phyloP scores from a whole-genome alignment of 2,113 vertebrate species.

The Planiliza haematocheilus region DNA sequence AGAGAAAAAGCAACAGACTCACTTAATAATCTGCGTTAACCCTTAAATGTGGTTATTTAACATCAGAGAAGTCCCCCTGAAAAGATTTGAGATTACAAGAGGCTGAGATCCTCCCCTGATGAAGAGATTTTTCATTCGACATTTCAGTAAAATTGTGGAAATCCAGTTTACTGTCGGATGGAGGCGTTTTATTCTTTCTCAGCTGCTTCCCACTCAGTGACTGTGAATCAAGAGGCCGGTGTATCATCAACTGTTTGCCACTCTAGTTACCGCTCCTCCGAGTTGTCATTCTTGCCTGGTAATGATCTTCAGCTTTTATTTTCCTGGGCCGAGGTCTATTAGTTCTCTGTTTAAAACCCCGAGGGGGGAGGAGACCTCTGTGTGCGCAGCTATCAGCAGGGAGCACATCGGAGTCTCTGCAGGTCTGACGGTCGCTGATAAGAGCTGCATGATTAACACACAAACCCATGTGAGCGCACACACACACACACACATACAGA shows the following conservation, averaged over 20 bases:
- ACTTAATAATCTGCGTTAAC: neutral
- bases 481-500: conserved; percentile 22
- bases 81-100: conserved; percentile 4
- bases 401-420: conserved; percentile 78
- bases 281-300: conserved; percentile 57
- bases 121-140: conserved; percentile 21
- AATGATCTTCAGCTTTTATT: conserved; percentile 77
- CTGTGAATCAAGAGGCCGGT: conserved; percentile 52
- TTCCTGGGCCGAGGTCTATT: conserved; percentile 75
- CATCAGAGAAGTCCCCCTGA: neutral
- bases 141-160: conserved; percentile 12
- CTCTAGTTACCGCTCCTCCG: conserved; percentile 44
- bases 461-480: conserved; percentile 26
- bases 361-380: conserved; percentile 67
- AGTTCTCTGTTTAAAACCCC: conserved; percentile 76
- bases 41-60: conserved; percentile 2
- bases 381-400: conserved; percentile 76
- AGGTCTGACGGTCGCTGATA: conserved; percentile 82
- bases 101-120: conserved; percentile 28
- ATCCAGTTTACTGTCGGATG: conserved; percentile 13
- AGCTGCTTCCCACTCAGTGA: conserved; percentile 27
- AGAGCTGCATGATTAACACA: conserved; percentile 77
- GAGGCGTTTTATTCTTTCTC: conserved; percentile 22
- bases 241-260: conserved; percentile 64
- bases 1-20: conserved; percentile 16